Evolutionary conservation across 2,113 vertebrate genomes (phyloP).

Genomic region (Zosterops japonicus): DNA sequence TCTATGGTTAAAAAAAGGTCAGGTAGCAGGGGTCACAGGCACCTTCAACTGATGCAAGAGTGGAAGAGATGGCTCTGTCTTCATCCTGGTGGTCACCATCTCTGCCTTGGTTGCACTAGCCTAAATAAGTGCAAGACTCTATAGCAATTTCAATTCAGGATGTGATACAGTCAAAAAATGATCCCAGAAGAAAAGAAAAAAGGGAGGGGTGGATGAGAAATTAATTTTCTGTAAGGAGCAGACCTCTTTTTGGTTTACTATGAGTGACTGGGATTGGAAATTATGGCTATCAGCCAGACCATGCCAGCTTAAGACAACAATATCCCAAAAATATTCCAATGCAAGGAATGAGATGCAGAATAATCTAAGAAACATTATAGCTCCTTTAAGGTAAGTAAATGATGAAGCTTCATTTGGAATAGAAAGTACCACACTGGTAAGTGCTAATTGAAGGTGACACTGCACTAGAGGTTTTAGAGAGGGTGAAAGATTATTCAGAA

Average conservation of each 20-base stretch:
- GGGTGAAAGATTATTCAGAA: neutral
- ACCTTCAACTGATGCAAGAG: neutral
- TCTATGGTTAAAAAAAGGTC: neutral
- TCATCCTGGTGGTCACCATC: neutral
- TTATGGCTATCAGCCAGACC: neutral
- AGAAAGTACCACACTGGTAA: neutral
- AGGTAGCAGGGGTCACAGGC: neutral
- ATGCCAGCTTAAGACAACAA: neutral
- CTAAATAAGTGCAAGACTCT: neutral
- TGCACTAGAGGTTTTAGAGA: neutral
- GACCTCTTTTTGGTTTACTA: neutral
- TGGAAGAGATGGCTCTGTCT: neutral
- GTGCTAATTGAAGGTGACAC: neutral
- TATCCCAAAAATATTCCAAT: neutral
- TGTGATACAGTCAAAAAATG: neutral
- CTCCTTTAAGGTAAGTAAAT: neutral
- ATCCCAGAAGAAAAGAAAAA: neutral
- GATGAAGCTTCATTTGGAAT: neutral
- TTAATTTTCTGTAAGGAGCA: neutral
- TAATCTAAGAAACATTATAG: neutral
- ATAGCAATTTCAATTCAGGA: neutral
- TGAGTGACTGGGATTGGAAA: neutral
- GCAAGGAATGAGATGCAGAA: neutral
- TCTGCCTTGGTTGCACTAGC: neutral
- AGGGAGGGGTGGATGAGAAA: neutral